Percentiles rank a stretch among this genome's conserved stretches.
Conservation (phyloP, 2,797 vertebrate genomes). For the Cryptoblepharus egeriae region DNA sequence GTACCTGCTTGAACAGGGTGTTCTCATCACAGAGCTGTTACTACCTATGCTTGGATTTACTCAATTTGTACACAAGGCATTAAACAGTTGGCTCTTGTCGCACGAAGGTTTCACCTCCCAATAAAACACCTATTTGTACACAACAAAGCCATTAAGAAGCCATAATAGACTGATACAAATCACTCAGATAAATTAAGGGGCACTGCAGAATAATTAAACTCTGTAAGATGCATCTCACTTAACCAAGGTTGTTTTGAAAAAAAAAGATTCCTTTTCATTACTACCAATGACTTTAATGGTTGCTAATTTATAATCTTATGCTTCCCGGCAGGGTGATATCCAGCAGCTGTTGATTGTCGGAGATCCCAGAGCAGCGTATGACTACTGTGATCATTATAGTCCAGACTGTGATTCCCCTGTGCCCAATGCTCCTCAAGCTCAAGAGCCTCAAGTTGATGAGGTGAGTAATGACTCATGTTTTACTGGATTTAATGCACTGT, state of each 20-base stretch:
- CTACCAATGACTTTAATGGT: slow-evolving; percentile 31
- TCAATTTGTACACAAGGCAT: not conserved
- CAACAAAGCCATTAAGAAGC: slow-evolving; percentile 15
- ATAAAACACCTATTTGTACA: slow-evolving; percentile 33
- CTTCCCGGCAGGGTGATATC: slow-evolving; percentile 91
- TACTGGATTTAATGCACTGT: slow-evolving; percentile 45
- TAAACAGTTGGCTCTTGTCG: slow-evolving; percentile 11
- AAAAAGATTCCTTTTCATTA: slow-evolving; percentile 17
- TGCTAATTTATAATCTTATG: slow-evolving; percentile 51
- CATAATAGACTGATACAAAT: slow-evolving; percentile 33
- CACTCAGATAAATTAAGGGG: slow-evolving; percentile 29
- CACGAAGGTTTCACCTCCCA: slow-evolving; percentile 1
- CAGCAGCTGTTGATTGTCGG: slow-evolving; percentile 92
- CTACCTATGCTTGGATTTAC: not conserved
- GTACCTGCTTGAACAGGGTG: not conserved
- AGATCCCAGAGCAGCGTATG: slow-evolving; percentile 92
- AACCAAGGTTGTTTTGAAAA: slow-evolving; percentile 39
- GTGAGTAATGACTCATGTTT: slow-evolving; percentile 80
- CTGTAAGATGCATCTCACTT: slow-evolving; percentile 1
- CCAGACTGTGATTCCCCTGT: slow-evolving; percentile 94
- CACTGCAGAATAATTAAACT: slow-evolving; percentile 27
- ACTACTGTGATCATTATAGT: slow-evolving; percentile 98
- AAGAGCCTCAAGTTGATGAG: slow-evolving; percentile 87
- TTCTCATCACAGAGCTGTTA: not conserved
- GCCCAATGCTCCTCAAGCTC: slow-evolving; percentile 87